Evolutionary conservation across 1,140 invertebrate species (phyloP).

Genomic region (Cepaea nemoralis): DNA sequence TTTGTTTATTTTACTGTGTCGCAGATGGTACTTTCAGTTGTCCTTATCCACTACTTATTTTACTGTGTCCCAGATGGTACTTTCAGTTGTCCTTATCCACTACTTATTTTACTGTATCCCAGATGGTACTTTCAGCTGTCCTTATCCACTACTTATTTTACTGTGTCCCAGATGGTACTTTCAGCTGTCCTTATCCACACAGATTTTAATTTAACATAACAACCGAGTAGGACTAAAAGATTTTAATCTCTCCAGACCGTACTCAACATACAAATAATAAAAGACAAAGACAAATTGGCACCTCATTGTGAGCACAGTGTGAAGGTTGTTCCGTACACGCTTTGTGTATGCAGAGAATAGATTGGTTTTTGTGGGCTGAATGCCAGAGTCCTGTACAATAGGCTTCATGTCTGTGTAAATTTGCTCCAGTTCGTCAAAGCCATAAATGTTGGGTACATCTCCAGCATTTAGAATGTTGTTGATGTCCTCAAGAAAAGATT

Average conservation of each 20-base stretch:
- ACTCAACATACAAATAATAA: neutral
- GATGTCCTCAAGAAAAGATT: constrained; percentile 72
- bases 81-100: too few species aligned
- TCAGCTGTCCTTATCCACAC: too few species aligned
- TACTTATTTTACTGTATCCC: too few species aligned
- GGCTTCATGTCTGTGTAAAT: constrained; percentile 73
- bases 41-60: too few species aligned
- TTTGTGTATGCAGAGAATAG: constrained; percentile 87
- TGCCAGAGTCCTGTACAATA: constrained; percentile 72
- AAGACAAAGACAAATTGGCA: constrained; percentile 69
- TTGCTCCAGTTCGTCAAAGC: constrained; percentile 71
- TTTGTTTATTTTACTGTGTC: too few species aligned
- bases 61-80: too few species aligned
- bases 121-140: too few species aligned
- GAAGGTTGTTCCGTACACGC: constrained; percentile 83
- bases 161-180: too few species aligned
- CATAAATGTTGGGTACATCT: constrained; percentile 78
- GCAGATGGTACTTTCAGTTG: too few species aligned
- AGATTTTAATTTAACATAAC: too few species aligned
- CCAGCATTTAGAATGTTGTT: constrained; percentile 80
- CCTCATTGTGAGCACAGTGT: constrained; percentile 90
- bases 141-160: too few species aligned
- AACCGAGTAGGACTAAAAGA: too few species aligned
- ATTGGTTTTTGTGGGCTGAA: constrained; percentile 82
- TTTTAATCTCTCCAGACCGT: neutral